Evolutionary conservation across 1,140 invertebrate species (phyloP).

Genomic region (Papilio xuthus): DNA sequence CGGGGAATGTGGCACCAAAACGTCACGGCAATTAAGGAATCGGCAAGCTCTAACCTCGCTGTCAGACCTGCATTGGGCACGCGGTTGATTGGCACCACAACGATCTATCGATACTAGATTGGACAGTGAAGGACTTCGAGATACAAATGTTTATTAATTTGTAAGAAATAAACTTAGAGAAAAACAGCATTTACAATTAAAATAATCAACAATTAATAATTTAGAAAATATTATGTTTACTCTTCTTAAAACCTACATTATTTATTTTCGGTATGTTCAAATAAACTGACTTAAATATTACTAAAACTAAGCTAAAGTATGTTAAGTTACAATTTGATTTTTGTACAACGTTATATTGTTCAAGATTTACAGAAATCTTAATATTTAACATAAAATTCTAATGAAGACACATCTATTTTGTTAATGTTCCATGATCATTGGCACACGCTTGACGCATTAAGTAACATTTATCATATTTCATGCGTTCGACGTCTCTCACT

Average conservation of each 20-base stretch:
- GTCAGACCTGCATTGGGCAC: constrained; percentile 71
- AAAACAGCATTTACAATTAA: no score
- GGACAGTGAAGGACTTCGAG: constrained; percentile 35
- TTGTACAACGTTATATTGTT: not conserved
- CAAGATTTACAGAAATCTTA: not conserved
- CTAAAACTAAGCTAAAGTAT: no score
- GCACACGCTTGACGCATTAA: constrained; percentile 48
- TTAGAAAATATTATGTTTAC: not conserved
- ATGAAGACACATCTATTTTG: constrained; percentile 16
- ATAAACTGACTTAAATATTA: not conserved
- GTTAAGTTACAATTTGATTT: no score
- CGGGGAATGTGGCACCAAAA: constrained; percentile 78
- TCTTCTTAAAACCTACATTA: not conserved
- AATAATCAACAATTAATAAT: no score
- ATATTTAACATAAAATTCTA: not conserved
- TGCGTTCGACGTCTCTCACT: constrained; percentile 67
- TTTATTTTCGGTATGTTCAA: not conserved
- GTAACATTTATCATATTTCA: constrained; percentile 78
- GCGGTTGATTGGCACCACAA: constrained; percentile 72
- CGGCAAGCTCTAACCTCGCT: constrained; percentile 79
- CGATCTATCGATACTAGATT: constrained; percentile 54
- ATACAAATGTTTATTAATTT: constrained; percentile 1
- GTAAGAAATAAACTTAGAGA: not conserved
- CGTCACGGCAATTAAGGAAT: constrained; percentile 81
- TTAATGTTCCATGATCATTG: constrained; percentile 38